Percentiles rank a stretch among this genome's conserved stretches.
Evolutionary conservation across 2,113 vertebrate genomes (phyloP).

Genomic region (Antennarius striatus): DNA sequence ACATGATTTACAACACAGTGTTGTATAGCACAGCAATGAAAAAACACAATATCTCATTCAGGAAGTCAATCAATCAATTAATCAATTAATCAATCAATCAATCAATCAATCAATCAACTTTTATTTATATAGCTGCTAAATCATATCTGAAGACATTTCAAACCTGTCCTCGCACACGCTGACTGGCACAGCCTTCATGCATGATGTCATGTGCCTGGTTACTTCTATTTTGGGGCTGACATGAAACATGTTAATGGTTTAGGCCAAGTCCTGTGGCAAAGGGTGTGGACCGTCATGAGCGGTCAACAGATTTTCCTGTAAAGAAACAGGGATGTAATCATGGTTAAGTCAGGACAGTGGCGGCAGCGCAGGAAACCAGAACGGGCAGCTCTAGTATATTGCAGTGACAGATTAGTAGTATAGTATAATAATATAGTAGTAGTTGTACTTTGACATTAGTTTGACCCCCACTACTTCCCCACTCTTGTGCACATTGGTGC

Average conservation of each 20-base stretch:
- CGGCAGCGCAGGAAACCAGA: constrained; percentile 25
- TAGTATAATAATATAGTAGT: background rate
- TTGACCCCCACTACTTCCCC: too few relatives aligned
- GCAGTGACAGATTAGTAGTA: constrained; percentile 6
- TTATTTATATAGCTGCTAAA: too few relatives aligned
- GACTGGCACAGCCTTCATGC: constrained; percentile 24
- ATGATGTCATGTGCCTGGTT: constrained; percentile 66
- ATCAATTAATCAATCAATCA: too few relatives aligned
- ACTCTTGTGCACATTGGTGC: too few relatives aligned
- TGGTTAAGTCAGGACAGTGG: constrained; percentile 36
- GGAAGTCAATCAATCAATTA: too few relatives aligned
- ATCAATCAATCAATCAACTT: too few relatives aligned
- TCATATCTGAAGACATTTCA: background rate
- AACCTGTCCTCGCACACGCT: constrained; percentile 9
- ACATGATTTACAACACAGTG: background rate
- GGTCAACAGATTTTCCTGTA: constrained; percentile 54
- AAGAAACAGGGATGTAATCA: constrained; percentile 59
- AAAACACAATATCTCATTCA: constrained; percentile 10
- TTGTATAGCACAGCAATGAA: constrained; percentile 3
- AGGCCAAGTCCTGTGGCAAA: constrained; percentile 57
- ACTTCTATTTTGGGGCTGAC: constrained; percentile 61
- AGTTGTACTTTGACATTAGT: too few relatives aligned
- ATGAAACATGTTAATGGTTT: constrained; percentile 39
- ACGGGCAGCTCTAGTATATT: constrained; percentile 8
- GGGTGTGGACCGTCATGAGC: constrained; percentile 66